Base-by-base conservation (phyloP, 2,797 vertebrate species). In the Ctenosaura bakeri region DNA sequence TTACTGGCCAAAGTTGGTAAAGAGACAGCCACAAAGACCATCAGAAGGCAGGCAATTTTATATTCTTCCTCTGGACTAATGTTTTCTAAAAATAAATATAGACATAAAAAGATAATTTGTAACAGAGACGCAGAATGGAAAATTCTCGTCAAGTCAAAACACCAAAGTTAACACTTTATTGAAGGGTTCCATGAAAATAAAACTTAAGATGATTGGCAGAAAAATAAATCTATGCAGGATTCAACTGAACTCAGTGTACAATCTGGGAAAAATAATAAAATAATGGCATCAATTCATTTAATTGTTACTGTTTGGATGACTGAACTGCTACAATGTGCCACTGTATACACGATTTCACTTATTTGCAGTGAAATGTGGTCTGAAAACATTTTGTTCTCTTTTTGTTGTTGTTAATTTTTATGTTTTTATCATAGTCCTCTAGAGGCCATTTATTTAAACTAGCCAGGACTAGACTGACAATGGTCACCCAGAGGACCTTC, bases 41-140 rank as follows among this genome's bases (percentile, higher is more conserved):
- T 99, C 88, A 99, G 98, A 95, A 99, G 98, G 93, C 99, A 99
- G 95, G 99, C 99, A 77, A 99, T 99, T 97, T 99, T 99, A 90
- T 99, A 99, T 95, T 99, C 99, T 95, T 99, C 99, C 97, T 99
- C 99, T 82, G 99, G 99, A 96, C 99, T 99, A 96, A 99, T 99
- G 94, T 99, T 99, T 96, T 99, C 99, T 99, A 96, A 89, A 93
- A 93, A 56, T 54, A 89, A 95, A 94, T 78, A 85, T 16, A 88
- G n/a, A 90, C 71, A 4, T 66, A 59, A 90, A 78, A 69, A 56
- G 46, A 6, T 89, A 69, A n/a, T 13, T 92, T 91, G 84, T 74
- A 91, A 54, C 4, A 64, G 62, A 71, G 76, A 50, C 35, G 73
- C 26, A 89, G 69, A 85, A 87, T 0, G 0, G 3, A 59, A 88